These are phyloP conservation scores for Cichladusa arquata DNA, from an alignment of 2,113 vertebrate genomes.

Conservation along the genomic window DNA sequence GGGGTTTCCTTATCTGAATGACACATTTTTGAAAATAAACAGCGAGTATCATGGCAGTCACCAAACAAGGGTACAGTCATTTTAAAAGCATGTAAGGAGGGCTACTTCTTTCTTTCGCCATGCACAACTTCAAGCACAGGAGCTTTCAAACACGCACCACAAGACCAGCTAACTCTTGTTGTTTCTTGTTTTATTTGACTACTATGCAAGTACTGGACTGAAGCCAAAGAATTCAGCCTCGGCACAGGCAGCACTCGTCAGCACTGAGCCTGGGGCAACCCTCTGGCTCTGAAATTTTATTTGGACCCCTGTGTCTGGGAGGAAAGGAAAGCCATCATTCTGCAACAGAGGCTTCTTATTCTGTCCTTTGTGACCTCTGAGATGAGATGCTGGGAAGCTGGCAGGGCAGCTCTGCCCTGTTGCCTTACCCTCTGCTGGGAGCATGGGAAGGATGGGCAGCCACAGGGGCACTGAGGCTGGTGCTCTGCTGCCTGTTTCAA, in stretches of 20 bases:
- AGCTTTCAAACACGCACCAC: background rate
- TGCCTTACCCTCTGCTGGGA: background rate
- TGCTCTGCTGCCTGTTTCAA: background rate
- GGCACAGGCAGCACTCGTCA: background rate
- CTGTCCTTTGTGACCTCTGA: background rate
- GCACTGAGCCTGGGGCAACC: background rate
- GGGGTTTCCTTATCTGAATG: background rate
- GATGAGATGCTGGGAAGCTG: background rate
- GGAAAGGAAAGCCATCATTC: background rate
- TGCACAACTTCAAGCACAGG: background rate
- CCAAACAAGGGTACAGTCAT: background rate
- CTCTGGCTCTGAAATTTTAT: background rate
- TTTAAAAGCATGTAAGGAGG: background rate
- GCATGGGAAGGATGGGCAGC: accelerated
- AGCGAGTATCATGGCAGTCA: background rate
- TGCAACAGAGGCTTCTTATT: background rate
- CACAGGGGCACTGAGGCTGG: background rate
- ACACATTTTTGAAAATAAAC: background rate
- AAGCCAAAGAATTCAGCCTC: constrained; percentile 47
- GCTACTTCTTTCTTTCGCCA: background rate
- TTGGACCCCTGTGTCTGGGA: background rate
- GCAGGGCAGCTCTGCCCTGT: background rate
- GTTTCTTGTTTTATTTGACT: constrained; percentile 60
- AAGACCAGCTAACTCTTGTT: constrained; percentile 38
- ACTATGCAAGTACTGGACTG: constrained; percentile 28